Conservation (phyloP, 30 jellyfish, hydroid and myxozoan genomes). For the Aurelia sp. region DNA sequence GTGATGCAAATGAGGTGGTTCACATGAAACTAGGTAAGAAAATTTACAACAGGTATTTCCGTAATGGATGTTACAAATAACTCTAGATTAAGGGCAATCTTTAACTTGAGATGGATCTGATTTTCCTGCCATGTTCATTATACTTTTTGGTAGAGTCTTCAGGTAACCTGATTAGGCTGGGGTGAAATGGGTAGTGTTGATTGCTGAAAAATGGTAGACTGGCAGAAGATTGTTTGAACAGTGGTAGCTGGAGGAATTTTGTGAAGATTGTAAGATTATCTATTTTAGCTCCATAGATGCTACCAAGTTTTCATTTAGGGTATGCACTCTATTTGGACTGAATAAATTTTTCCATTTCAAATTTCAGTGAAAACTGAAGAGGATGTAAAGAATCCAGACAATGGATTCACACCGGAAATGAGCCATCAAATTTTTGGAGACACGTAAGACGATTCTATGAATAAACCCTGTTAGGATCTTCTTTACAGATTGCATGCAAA, state of each 20-base stretch:
- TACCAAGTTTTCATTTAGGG: too few species aligned
- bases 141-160: neutral
- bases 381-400: constrained; percentile 68
- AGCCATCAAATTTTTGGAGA: constrained; percentile 99
- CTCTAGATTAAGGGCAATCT: neutral
- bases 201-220: too few species aligned
- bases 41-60: neutral
- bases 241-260: too few species aligned
- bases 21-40: constrained; percentile 85
- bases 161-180: neutral
- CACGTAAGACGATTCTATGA: constrained; percentile 42
- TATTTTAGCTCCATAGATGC: too few species aligned
- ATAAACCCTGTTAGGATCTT: too few species aligned
- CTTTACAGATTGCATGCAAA: too few species aligned
- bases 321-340: neutral
- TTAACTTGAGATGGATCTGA: too few species aligned
- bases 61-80: too few species aligned
- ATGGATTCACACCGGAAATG: constrained; percentile 87
- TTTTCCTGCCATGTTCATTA: too few species aligned
- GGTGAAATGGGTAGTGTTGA: too few species aligned
- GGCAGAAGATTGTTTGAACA: too few species aligned
- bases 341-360: neutral
- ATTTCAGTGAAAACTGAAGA: constrained; percentile 72
- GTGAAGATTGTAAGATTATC: too few species aligned
- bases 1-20: constrained; percentile 83